A percentile compares a stretch with the other conserved stretches of the same genome.
These are phyloP conservation scores for Macrochelys suwanniensis DNA, from an alignment of 2,797 vertebrate species.

Conservation along the genomic window DNA sequence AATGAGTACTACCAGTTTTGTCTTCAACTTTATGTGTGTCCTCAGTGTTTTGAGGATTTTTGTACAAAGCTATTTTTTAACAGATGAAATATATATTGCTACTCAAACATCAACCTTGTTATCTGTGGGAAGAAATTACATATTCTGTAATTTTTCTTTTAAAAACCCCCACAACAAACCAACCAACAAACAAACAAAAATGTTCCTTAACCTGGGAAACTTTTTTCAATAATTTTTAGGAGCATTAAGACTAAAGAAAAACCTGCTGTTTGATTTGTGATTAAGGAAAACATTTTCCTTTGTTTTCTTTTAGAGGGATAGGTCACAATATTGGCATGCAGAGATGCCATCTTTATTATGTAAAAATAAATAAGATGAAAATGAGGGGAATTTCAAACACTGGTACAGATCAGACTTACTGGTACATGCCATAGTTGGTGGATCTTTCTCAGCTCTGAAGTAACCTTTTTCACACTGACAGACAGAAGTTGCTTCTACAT, in stretches of 20 bases:
- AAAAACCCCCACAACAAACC: not conserved
- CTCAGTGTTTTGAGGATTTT: not conserved
- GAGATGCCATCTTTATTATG: not conserved
- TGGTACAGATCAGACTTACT: conserved; percentile 85
- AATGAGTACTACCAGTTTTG: rapidly evolving
- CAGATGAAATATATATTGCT: not conserved
- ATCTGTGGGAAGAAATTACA: not conserved
- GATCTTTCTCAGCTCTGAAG: conserved; percentile 94
- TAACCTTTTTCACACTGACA: conserved; percentile 94
- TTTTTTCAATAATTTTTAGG: not conserved
- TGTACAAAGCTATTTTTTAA: not conserved
- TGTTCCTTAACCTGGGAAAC: not conserved
- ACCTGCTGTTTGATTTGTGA: not conserved
- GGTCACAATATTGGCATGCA: not conserved
- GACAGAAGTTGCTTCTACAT: conserved; percentile 87
- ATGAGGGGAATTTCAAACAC: not conserved
- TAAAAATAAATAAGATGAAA: not conserved
- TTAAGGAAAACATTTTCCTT: not conserved
- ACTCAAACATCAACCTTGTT: not conserved
- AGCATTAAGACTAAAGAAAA: not conserved
- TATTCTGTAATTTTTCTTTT: not conserved
- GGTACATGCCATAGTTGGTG: conserved; percentile 96
- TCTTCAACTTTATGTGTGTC: not conserved
- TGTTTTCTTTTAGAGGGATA: not conserved
- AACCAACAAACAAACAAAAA: not conserved